phyloP scores from a whole-genome alignment of 2,113 vertebrate genomes.

The Hemiscyllium ocellatum region DNA sequence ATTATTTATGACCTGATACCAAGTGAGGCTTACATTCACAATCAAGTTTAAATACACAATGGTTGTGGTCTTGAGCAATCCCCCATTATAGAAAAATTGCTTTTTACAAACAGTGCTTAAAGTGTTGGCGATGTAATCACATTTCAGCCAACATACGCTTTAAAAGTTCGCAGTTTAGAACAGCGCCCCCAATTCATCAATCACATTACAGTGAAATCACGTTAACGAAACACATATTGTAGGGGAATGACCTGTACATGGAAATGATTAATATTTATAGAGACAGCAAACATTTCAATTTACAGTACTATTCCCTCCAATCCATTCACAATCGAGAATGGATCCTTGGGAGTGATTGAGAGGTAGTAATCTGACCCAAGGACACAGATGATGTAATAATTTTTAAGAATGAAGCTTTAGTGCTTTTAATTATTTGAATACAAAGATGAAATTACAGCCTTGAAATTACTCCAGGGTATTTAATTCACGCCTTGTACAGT shows the following conservation, averaged over 20 bases:
- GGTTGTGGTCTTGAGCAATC: too few relatives aligned
- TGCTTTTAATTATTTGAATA: slow-evolving; percentile 23
- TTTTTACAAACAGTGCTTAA: too few relatives aligned
- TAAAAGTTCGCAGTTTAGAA: too few relatives aligned
- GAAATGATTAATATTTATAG: neutral
- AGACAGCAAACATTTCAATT: neutral
- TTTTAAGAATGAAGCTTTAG: slow-evolving; percentile 23
- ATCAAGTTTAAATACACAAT: neutral
- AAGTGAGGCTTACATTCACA: neutral
- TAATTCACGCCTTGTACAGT: neutral
- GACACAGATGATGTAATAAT: slow-evolving; percentile 16
- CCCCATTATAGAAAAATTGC: too few relatives aligned
- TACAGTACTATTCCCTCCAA: neutral
- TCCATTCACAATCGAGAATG: neutral
- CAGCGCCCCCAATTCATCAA: too few relatives aligned
- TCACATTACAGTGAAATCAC: too few relatives aligned
- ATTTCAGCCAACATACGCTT: too few relatives aligned
- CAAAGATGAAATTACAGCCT: slow-evolving; percentile 36
- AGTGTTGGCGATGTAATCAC: too few relatives aligned
- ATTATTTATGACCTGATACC: neutral
- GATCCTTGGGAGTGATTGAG: slow-evolving; percentile 29
- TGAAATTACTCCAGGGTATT: slow-evolving; percentile 32
- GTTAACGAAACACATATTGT: too few relatives aligned
- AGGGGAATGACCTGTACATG: neutral
- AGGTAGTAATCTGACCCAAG: slow-evolving; percentile 24